phyloP scores from a whole-genome alignment of 1,140 invertebrate species.

The Dryas iulia region DNA sequence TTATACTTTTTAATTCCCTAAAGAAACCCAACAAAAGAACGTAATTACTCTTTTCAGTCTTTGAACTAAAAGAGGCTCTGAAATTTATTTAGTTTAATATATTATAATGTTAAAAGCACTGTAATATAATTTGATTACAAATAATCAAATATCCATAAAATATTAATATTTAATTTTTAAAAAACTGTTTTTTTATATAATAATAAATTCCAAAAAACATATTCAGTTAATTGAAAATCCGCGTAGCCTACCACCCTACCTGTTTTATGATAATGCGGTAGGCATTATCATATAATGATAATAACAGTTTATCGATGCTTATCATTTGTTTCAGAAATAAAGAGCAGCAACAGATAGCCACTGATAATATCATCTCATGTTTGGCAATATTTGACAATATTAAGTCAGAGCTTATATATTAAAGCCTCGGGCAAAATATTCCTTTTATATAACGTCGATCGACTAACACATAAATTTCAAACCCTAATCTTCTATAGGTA shows the following conservation, averaged over 20 bases:
- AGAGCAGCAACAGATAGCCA: background rate
- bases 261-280: background rate
- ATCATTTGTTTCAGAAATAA: background rate
- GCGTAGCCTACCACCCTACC: background rate
- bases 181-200: no score
- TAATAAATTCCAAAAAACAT: no score
- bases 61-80: background rate
- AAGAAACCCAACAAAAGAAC: background rate
- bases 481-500: no score
- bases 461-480: background rate
- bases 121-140: background rate
- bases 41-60: background rate
- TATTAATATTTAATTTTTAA: no score
- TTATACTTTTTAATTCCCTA: background rate
- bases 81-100: background rate
- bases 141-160: background rate
- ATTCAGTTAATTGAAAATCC: background rate
- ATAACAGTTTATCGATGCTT: constrained; percentile 3
- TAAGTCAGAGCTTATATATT: background rate
- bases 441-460: background rate
- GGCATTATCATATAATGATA: background rate
- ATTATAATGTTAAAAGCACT: no score
- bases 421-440: background rate
- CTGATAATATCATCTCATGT: background rate
- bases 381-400: constrained; percentile 1